phyloP scores from a whole-genome alignment of 2,797 vertebrate species.

The Apogon hyalosoma region DNA sequence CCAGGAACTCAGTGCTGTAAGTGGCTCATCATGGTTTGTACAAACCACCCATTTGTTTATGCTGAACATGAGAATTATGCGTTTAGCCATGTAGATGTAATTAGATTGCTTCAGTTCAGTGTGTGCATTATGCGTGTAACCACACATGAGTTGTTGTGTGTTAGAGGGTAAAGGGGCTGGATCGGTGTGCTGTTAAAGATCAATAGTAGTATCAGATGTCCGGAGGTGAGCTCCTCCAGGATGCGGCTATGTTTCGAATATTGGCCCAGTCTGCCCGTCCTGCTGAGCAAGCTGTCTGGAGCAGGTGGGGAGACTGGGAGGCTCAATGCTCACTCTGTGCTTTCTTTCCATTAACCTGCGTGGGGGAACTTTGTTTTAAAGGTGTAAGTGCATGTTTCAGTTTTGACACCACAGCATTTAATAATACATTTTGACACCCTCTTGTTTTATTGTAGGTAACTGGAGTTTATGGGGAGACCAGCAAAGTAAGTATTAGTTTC shows the following conservation, averaged over 20 bases:
- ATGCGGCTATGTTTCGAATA: constrained; percentile 40
- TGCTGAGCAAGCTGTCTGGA: constrained; percentile 73
- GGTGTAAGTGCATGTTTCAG: constrained; percentile 24
- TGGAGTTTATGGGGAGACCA: constrained; percentile 98
- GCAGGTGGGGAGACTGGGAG: constrained; percentile 40
- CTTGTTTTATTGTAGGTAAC: constrained; percentile 88
- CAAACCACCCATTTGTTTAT: constrained; percentile 38
- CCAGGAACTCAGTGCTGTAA: constrained; percentile 95
- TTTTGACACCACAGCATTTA: constrained; percentile 15
- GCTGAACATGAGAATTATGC: constrained; percentile 45
- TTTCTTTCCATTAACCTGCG: constrained; percentile 40
- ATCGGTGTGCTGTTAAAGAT: constrained; percentile 55
- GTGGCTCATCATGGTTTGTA: constrained; percentile 71
- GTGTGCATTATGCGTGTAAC: constrained; percentile 54
- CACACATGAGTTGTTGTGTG: constrained; percentile 48
- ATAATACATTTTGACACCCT: constrained; percentile 44
- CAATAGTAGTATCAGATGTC: constrained; percentile 72
- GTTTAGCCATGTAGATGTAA: constrained; percentile 48
- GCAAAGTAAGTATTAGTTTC: constrained; percentile 89
- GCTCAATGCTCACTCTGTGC: constrained; percentile 29
- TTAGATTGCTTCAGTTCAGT: constrained; percentile 54
- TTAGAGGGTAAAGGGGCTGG: constrained; percentile 33
- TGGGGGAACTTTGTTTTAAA: constrained; percentile 33
- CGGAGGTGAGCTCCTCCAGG: constrained; percentile 42
- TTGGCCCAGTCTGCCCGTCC: constrained; percentile 46